phyloP scores from a whole-genome alignment of 2,797 vertebrate species.

The Hafferia zeledoni region DNA sequence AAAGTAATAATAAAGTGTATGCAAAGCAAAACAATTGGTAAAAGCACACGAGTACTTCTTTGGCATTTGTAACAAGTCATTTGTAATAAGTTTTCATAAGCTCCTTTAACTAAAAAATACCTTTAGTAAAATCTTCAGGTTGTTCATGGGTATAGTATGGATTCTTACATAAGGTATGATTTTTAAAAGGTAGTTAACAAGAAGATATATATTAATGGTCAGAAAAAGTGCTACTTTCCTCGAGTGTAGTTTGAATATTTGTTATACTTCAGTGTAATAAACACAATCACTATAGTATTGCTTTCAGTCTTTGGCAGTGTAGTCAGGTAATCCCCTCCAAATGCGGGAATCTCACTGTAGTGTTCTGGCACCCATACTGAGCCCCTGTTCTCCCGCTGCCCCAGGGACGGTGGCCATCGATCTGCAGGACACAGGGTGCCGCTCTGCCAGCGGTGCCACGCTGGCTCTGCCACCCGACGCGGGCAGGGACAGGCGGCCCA shows the following conservation, averaged over 20 bases:
- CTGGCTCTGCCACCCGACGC: slow-evolving; percentile 80
- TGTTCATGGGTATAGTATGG: not conserved
- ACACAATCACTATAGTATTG: accelerated
- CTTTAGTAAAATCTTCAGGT: not conserved
- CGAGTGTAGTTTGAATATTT: not conserved
- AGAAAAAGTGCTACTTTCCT: not conserved
- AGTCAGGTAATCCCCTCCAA: not conserved
- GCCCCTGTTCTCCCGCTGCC: not conserved
- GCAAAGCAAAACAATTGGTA: not conserved
- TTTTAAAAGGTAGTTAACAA: not conserved
- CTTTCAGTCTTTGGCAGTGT: not conserved
- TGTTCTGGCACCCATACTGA: not conserved
- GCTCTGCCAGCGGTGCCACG: slow-evolving; percentile 64
- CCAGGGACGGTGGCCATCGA: slow-evolving; percentile 84
- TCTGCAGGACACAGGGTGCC: slow-evolving; percentile 79
- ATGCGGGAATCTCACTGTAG: accelerated
- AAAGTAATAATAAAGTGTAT: not conserved
- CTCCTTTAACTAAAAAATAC: not conserved
- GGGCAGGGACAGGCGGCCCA: slow-evolving; percentile 81
- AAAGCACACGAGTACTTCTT: not conserved
- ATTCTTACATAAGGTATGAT: not conserved
- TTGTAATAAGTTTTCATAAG: not conserved
- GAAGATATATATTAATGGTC: not conserved
- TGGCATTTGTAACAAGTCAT: not conserved
- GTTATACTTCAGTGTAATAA: not conserved